These are phyloP conservation scores for Kryphioiulus occultus DNA, from an alignment of 2,888 invertebrate genomes.

Conservation along the genomic window DNA sequence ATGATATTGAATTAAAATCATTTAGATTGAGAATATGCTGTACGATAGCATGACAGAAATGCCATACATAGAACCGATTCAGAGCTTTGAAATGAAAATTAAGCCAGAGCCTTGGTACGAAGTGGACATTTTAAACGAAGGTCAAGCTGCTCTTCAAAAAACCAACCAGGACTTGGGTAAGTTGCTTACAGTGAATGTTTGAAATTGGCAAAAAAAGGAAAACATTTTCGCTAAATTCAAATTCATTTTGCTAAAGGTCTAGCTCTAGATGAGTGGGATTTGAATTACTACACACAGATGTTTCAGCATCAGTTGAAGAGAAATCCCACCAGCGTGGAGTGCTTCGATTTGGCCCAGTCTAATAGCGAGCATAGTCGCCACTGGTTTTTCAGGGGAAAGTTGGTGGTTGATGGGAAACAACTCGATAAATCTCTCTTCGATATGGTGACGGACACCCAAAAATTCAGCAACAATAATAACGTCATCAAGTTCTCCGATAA, in stretches of 20 bases:
- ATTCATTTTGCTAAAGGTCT: constrained; percentile 69
- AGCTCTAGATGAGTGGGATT: constrained; percentile 92
- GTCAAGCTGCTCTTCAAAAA: constrained; percentile 79
- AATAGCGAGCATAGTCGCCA: constrained; percentile 98
- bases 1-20: not conserved
- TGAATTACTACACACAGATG: constrained; percentile 86
- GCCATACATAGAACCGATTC: constrained; percentile 73
- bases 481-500: constrained; percentile 95
- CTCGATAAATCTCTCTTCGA: constrained; percentile 84
- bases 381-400: constrained; percentile 97
- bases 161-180: constrained; percentile 79
- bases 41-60: constrained; percentile 96
- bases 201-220: too few relatives aligned
- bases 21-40: constrained; percentile 63
- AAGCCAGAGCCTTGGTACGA: constrained; percentile 77
- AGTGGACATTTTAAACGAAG: constrained; percentile 81
- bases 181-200: too few relatives aligned
- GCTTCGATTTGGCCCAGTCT: constrained; percentile 97
- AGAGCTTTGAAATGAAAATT: constrained; percentile 68
- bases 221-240: too few relatives aligned
- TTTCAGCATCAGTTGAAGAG: constrained; percentile 81
- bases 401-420: constrained; percentile 82
- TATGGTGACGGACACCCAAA: constrained; percentile 91
- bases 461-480: constrained; percentile 85
- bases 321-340: constrained; percentile 96